Conservation (phyloP, 2,888 invertebrate genomes). For the Cephus spinipes region DNA sequence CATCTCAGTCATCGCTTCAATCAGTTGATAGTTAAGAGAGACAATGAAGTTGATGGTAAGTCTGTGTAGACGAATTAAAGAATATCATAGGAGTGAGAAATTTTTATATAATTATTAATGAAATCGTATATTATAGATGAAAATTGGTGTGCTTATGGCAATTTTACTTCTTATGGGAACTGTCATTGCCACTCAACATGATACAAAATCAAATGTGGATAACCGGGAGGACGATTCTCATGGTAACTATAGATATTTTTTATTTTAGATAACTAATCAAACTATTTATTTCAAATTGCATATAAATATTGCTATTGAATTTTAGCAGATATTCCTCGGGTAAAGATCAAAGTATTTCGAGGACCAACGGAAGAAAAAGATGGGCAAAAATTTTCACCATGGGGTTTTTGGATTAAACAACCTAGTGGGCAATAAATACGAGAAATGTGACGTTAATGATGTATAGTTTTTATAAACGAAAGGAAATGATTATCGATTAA, state of each 20-base stretch:
- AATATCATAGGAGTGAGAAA: not conserved
- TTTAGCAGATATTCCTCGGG: slow-evolving; percentile 48
- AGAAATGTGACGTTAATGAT: not conserved
- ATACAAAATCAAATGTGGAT: not conserved
- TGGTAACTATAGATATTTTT: slow-evolving; percentile 10
- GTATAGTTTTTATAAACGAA: not conserved
- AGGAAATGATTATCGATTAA: not conserved
- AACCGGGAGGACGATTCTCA: not conserved
- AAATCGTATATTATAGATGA: not conserved
- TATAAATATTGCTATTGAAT: slow-evolving; percentile 10
- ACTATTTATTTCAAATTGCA: not conserved
- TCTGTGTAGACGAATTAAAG: not conserved
- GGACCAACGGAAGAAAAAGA: slow-evolving; percentile 51
- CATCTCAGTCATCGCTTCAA: not conserved
- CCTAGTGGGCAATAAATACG: slow-evolving; percentile 34
- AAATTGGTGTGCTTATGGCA: not conserved
- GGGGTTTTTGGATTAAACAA: slow-evolving; percentile 63
- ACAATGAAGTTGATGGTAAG: slow-evolving; percentile 5
- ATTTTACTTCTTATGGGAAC: not conserved
- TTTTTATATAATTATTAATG: slow-evolving; percentile 4
- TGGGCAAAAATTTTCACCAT: slow-evolving; percentile 53
- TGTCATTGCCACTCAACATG: not conserved
- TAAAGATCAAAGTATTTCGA: slow-evolving; percentile 62
- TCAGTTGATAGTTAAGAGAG: not conserved
- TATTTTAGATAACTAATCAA: not conserved